Base-by-base conservation (phyloP, 2,113 vertebrate species). In the Tachuris rubrigastra region DNA sequence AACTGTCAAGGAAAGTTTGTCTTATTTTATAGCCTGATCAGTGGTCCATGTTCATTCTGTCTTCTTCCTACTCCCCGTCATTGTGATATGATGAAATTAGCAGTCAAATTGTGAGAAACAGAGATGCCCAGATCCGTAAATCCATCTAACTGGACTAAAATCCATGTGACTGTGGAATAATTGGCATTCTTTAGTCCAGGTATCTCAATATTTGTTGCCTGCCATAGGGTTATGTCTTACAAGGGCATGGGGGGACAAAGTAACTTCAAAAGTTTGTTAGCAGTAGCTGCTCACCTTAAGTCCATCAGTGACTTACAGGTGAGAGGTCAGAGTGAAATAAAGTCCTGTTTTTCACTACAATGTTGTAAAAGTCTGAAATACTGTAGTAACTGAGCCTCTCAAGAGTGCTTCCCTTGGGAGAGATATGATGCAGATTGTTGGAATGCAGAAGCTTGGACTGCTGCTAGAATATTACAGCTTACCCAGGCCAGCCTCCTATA, bases 1-100 rank as follows among this genome's bases (percentile, higher is more conserved):
- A 47, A 69, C 76, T 93, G 92, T 95, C 92, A 96, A 87, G 66
- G 77, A 56, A 95, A 81, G 53, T 89, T 96, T 6, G 6, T 93
- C 83, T 92, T 84, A 72, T 79, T 97, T 92, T 93, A 63, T 90
- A 94, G 68, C 56, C 75, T 90, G 72, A 56, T 49, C 73, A 87
- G 68, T 68, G 72, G 90, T 89, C 92, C 72, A 31, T 4, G 7
- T 62, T 93, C 20, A 28, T 78, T 90, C 68, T 91, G 8, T 80
- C 35, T 77, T 84, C 56, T 92, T 94, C 60, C 80, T 87, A 42
- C 66, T 87, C 76, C 56, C 56, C 14, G 0, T 89, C 84, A 46
- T 46, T 6, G 7, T 30, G 46, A 92, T 82, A 62, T 58, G 92
- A 77, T 66, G 62, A 75, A 92, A 83, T 77, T 88, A 68, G 27